Evolutionary conservation across 2,888 invertebrate species (phyloP), one percentile per base, ranked within the genome.

Genomic region (Cybosia mesomella): DNA sequence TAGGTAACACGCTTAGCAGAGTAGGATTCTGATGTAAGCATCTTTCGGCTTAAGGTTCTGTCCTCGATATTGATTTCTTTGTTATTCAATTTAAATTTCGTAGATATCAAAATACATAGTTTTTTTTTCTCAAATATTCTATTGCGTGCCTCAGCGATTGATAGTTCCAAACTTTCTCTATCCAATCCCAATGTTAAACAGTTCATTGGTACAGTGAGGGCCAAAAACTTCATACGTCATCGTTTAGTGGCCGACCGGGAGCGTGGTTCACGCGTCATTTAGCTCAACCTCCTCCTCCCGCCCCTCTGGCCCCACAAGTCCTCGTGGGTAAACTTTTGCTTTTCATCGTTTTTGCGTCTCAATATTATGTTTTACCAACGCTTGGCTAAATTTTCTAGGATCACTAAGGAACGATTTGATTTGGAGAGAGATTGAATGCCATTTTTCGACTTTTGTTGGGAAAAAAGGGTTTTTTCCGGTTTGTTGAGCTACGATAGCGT

Each of bases 241-340:
- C 86, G 80, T 82, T 85, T 83, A 80, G 83, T 73, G 70, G 73
- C 71, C 72, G 78, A 81, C 79, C 70, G 71, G 74, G 77, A 72
- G 64, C 69, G 70, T 66, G 66, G 78, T 80, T 85, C 82, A 86
- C 86, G 85, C 83, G 71, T 82, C 86, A 85, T 86, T 86, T 83
- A 79, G 64, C 58, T 43, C 53, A 36, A 57, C 49, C 49, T 49
- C 58, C 34, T 24, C 65, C 64, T 61, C 59, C 36, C 69, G 22
- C 49, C n/a, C 54, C 32, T 28, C 34, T 0, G 13, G 9, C 63
- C 32, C 54, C 63, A 10, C 21, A 21, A 54, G 63, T 28, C 61
- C 59, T 54, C n/a, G 67, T 67, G 64, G 66, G 68, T 59, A 69
- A 81, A 81, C 77, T 81, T 81, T 79, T 73, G 75, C 77, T 76